Base-by-base conservation (phyloP, 2,797 vertebrate genomes). In the Cichlasoma orientale region DNA sequence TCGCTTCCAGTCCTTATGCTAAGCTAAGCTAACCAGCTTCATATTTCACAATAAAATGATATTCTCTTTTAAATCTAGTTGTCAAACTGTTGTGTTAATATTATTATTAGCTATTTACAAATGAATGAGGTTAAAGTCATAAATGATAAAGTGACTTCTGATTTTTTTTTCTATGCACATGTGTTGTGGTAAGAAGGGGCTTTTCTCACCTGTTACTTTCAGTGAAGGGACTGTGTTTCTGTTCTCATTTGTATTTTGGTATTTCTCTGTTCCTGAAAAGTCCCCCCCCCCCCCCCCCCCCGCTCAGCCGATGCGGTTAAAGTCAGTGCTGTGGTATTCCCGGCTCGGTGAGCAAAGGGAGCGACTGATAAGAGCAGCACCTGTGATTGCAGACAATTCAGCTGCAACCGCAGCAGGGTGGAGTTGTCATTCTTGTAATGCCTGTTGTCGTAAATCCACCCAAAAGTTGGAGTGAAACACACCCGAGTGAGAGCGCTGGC, bases 401-500 rank as follows among this genome's bases (percentile, higher is more conserved):
- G 74, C 74, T 73, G 63, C 21, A 77, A 56, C 13, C 53, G 85
- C 25, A 59, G 53, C 63, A 74, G 90, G 91, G 90, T 77, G 90
- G 84, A 79, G 89, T 11, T 5, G 72, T 78, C 75, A 3, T 92
- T 91, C 91, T 82, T 91, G 84, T 82, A 41, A 78, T 88, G 74
- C 77, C 82, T 79, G 73, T 63, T 87, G 77, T 89, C 80, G 70
- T 58, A 12, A 75, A 74, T 78, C 53, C 53, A 11, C 71, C 69
- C 55, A 77, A 21, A 59, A 58, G 69, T 82, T n/a, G 50, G 75
- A 86, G 87, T 75, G 79, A 77, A 85, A 81, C 85, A 85, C 86
- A 71, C 88, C 86, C 61, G 23, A n/a, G 25, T 38, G 25, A 69
- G 18, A 41, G 44, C 61, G 52, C 19, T 11, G 4, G 52, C 47